These are phyloP conservation scores for Isurus oxyrinchus DNA, from an alignment of 2,113 vertebrate genomes.

Conservation along the genomic window DNA sequence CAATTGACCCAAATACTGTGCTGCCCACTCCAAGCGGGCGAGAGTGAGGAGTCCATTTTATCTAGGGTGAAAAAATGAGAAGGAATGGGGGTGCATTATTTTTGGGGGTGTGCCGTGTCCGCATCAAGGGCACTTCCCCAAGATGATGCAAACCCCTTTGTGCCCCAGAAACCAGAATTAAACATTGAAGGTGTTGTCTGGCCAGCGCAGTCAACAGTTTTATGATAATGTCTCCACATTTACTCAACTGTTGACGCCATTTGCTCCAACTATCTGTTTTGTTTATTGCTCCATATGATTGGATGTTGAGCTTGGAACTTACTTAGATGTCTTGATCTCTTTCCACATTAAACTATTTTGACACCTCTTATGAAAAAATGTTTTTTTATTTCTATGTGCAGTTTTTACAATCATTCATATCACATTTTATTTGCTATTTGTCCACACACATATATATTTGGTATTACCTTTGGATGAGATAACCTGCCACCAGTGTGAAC, in stretches of 20 bases:
- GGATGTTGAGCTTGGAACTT: not conserved
- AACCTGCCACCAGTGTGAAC: not conserved
- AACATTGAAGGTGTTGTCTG: not conserved
- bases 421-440: not conserved
- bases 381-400: not conserved
- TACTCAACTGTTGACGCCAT: not conserved
- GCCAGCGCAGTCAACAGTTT: not conserved
- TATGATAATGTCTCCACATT: not conserved
- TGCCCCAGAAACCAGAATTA: not conserved
- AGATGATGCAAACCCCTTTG: no score
- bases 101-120: no score
- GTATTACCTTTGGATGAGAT: not conserved
- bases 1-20: no score
- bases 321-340: not conserved
- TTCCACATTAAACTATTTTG: not conserved
- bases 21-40: no score
- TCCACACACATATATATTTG: not conserved
- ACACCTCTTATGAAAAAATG: not conserved
- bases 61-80: no score
- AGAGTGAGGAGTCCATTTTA: no score
- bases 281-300: not conserved
- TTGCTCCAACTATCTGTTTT: not conserved
- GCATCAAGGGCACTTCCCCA: no score
- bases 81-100: no score
- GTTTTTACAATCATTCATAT: not conserved